Evolutionary conservation across 2,888 invertebrate species (phyloP), one percentile per base, ranked within the genome.

Genomic region (Cephus sareptanus): DNA sequence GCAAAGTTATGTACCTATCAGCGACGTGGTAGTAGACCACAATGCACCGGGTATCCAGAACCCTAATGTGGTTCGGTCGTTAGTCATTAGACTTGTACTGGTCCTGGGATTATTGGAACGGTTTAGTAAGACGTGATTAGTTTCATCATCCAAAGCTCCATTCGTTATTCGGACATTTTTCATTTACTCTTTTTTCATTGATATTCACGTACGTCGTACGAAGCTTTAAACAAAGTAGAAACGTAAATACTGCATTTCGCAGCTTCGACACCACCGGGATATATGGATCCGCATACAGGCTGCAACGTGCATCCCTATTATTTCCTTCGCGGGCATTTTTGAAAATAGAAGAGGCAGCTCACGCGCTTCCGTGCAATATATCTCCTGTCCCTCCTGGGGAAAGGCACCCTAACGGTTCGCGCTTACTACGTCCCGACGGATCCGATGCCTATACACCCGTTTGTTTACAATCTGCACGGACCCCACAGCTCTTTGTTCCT

Each of bases 1-100:
- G 85, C 87, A 84, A 85, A 86, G 83, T 87, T 87, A 86, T 87
- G 87, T 87, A 84, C 82, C 80, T 84, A 85, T 85, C 84, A 79
- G 75, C 35, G 75, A 80, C n/a, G 69, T 77, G 71, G 76, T 78
- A 77, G 79, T 81, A 81, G 84, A 85, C 84, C 82, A 76, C 85
- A 80, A 79, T 79, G 81, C 75, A 81, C 73, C 71, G 79, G 71
- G 80, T 76, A 76, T 78, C 78, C 23, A 40, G 40, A 40, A 15
- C 81, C 83, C 83, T 84, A 86, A 85, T 82, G 84, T 80, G 81
- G 78, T 69, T 73, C 79, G 77, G 84, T 84, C 85, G 81, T 86
- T 86, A 83, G 82, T 86, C 82, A 87, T 87, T 82, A 56, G 23
- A 83, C 85, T 83, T 79, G 80, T 79, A 69, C 76, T 56, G 34